phyloP scores from a whole-genome alignment of 2,888 invertebrate species.

The Tipula unca region DNA sequence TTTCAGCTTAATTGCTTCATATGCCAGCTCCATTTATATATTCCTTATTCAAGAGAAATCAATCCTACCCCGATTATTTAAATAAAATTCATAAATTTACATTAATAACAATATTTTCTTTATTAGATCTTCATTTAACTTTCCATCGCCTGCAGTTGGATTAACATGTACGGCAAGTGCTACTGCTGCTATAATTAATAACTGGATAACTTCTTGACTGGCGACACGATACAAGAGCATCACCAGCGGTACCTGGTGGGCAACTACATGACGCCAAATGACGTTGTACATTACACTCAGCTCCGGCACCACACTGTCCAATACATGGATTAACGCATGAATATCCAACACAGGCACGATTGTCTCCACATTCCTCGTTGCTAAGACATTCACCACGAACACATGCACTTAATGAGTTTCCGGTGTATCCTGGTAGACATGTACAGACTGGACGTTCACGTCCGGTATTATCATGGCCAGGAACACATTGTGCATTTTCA shows the following conservation, averaged over 20 bases:
- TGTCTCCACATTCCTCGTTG: constrained; percentile 67
- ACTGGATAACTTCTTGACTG: constrained; percentile 38
- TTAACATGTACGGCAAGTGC: neutral
- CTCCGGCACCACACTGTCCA: constrained; percentile 69
- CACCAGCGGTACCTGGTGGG: constrained; percentile 54
- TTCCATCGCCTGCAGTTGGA: neutral
- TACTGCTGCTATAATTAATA: constrained; percentile 27
- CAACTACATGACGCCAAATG: constrained; percentile 80
- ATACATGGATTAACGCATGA: constrained; percentile 65
- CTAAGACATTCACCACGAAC: constrained; percentile 68
- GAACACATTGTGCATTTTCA: constrained; percentile 53
- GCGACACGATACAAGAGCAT: constrained; percentile 52
- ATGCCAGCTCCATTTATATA: no score
- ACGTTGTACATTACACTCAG: constrained; percentile 63
- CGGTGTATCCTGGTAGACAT: constrained; percentile 67
- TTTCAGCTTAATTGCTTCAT: no score
- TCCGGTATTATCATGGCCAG: constrained; percentile 73
- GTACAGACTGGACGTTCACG: constrained; percentile 80
- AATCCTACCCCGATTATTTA: no score
- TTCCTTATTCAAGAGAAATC: no score
- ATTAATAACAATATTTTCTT: neutral
- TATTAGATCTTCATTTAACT: neutral
- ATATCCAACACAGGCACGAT: constrained; percentile 69
- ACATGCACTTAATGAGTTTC: constrained; percentile 66
- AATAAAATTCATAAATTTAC: neutral